Evolutionary conservation across 2,888 invertebrate genomes (phyloP).

Genomic region (Pollenia griseotomentosa): DNA sequence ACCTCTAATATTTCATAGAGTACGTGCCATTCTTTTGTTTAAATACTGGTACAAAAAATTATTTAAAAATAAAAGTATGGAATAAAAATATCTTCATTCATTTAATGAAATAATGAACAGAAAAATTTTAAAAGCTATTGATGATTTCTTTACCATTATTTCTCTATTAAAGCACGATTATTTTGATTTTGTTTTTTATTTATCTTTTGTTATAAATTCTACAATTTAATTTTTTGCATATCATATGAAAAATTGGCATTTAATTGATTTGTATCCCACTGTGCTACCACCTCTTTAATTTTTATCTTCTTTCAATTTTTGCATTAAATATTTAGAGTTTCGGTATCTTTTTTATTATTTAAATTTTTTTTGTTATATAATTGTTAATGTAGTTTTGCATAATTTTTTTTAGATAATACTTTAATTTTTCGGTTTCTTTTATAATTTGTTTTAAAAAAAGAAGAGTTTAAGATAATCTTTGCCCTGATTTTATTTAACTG

Average conservation of each 20-base stretch:
- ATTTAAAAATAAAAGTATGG: conserved; percentile 21
- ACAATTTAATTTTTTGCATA: conserved; percentile 67
- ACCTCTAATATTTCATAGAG: conserved; percentile 74
- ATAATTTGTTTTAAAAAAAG: conserved; percentile 20
- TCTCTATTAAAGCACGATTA: conserved; percentile 3
- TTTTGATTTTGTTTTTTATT: not conserved
- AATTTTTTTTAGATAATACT: conserved; percentile 31
- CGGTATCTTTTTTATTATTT: conserved; percentile 13
- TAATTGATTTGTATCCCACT: conserved; percentile 77
- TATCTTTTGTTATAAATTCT: conserved; percentile 51
- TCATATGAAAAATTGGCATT: conserved; percentile 75
- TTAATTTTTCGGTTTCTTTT: conserved; percentile 49
- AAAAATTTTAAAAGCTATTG: conserved; percentile 25
- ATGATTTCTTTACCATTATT: conserved; percentile 1
- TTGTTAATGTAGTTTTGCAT: conserved; percentile 45
- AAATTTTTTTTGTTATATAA: not conserved
- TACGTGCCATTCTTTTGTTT: conserved; percentile 70
- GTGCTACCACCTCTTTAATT: conserved; percentile 52
- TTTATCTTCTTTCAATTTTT: conserved; percentile 36
- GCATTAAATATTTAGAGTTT: conserved; percentile 16
- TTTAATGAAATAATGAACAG: conserved; percentile 3
- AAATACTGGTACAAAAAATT: conserved; percentile 16
- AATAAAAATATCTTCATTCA: conserved; percentile 46
- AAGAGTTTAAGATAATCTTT: conserved; percentile 28
- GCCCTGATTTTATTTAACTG: conserved; percentile 53